Evolutionary conservation across 2,113 vertebrate species (phyloP).

Genomic region (Rallus limicola): DNA sequence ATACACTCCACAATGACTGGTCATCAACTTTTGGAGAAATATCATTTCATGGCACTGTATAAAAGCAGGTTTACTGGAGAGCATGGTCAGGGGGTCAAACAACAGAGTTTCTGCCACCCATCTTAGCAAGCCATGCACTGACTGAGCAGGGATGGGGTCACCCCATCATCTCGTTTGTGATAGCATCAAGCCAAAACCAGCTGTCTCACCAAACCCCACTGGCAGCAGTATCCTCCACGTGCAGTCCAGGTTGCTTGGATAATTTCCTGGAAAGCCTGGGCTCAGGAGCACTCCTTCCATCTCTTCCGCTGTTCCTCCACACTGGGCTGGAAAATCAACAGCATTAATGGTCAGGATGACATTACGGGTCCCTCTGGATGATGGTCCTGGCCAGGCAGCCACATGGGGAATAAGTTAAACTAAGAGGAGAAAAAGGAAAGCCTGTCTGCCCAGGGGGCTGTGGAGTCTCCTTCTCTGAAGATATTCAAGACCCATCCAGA

Average conservation of each 20-base stretch:
- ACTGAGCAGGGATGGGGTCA: neutral
- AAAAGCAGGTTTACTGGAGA: neutral
- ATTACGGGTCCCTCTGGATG: fast-evolving
- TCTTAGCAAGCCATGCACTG: neutral
- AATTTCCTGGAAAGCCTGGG: constrained; percentile 97
- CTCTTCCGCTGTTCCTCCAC: constrained; percentile 90
- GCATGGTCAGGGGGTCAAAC: neutral
- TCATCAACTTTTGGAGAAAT: neutral
- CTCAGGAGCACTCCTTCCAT: constrained; percentile 97
- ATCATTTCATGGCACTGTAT: neutral
- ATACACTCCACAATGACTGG: neutral
- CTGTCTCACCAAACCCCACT: constrained; percentile 90
- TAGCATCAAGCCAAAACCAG: neutral
- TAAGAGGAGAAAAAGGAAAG: neutral
- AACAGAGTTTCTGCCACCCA: neutral
- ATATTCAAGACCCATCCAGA: too few relatives aligned
- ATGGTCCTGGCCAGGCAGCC: fast-evolving
- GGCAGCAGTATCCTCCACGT: constrained; percentile 94
- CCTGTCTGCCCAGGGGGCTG: neutral
- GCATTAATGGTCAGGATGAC: neutral
- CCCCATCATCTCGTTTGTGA: neutral
- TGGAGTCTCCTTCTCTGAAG: too few relatives aligned
- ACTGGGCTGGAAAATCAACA: constrained; percentile 83
- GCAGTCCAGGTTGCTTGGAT: constrained; percentile 97
- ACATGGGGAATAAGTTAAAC: neutral